Conservation (phyloP, 2,888 invertebrate genomes). For the Germaria angustata region DNA sequence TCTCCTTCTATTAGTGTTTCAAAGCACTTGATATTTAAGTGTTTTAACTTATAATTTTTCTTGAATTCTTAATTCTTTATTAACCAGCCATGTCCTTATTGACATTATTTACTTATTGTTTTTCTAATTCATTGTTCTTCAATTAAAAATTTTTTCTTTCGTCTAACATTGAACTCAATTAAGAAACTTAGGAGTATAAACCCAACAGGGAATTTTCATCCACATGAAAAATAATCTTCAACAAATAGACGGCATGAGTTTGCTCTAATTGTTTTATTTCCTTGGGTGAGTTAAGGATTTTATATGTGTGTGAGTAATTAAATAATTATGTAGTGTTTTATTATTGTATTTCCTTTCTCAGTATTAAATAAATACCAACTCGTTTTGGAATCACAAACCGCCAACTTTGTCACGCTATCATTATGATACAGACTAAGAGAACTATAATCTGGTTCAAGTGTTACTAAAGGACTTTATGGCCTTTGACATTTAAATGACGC, state of each 20-base stretch:
- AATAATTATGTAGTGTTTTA: conserved; percentile 34
- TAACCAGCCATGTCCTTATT: background rate
- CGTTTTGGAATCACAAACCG: background rate
- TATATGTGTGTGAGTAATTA: background rate
- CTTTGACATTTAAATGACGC: background rate
- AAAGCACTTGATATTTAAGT: too few relatives aligned
- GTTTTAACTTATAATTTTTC: background rate
- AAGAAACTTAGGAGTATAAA: background rate
- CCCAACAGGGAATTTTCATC: background rate
- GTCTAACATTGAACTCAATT: conserved; percentile 15
- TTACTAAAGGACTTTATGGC: conserved; percentile 4
- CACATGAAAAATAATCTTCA: conserved; percentile 1
- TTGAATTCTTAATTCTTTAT: background rate
- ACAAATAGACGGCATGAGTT: conserved; percentile 9
- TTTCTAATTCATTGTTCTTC: background rate
- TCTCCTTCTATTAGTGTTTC: too few relatives aligned
- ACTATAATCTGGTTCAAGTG: background rate
- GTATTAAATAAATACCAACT: background rate
- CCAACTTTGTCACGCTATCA: background rate
- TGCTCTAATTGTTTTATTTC: background rate
- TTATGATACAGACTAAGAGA: background rate
- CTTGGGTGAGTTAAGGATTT: background rate
- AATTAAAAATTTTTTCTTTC: background rate
- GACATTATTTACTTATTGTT: conserved; percentile 13
- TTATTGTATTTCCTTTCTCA: background rate